Percentiles rank a stretch among this genome's conserved stretches.
Evolutionary conservation across 2,888 invertebrate genomes (phyloP).

Genomic region (Noctua janthe): DNA sequence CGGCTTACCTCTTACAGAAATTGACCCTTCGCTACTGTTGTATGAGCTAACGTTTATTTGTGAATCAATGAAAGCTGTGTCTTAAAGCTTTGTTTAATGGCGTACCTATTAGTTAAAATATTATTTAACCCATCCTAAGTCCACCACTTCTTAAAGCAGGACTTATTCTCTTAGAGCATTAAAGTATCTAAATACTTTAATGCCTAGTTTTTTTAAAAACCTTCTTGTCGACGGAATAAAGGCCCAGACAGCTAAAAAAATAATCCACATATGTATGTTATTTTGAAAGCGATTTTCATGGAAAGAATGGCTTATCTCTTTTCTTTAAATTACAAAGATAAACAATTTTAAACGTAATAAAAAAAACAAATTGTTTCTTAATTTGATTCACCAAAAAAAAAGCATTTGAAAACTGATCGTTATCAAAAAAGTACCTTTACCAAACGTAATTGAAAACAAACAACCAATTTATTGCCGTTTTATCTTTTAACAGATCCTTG

Average conservation of each 20-base stretch:
- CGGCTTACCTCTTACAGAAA: no score
- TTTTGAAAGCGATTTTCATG: not conserved
- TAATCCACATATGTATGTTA: no score
- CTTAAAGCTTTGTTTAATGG: not conserved
- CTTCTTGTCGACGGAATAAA: rapidly evolving
- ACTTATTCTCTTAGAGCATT: no score
- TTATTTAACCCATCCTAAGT: not conserved
- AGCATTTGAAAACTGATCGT: conserved; percentile 21
- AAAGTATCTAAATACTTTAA: no score
- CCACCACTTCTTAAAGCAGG: not conserved
- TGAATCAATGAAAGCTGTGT: not conserved
- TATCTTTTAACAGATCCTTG: conserved; percentile 35
- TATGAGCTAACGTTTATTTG: not conserved
- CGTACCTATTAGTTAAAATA: not conserved
- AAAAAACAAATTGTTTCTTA: conserved; percentile 21
- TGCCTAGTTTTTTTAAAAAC: not conserved
- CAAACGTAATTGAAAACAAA: conserved; percentile 59
- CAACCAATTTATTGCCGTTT: conserved; percentile 48
- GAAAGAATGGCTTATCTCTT: not conserved
- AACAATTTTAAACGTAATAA: conserved; percentile 17
- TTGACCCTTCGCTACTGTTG: no score
- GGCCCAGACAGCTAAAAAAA: not conserved
- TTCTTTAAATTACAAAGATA: conserved; percentile 1
- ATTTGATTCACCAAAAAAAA: conserved; percentile 10
- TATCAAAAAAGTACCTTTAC: conserved; percentile 40